Conservation (phyloP, 2,797 vertebrate species). For the Acanthornis magna region DNA sequence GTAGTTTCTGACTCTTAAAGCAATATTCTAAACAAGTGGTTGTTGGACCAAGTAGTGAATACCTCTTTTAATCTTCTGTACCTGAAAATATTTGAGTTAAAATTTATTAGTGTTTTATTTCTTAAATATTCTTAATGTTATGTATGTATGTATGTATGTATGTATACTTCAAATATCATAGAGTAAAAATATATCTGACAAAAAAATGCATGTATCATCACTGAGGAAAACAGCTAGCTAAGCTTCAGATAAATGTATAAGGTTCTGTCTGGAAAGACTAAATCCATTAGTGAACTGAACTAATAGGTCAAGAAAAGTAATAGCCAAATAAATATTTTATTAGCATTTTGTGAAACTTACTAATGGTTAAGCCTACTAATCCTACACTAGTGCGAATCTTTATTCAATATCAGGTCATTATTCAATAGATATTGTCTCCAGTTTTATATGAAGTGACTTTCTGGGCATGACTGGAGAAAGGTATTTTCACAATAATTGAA, state of each 20-base stretch:
- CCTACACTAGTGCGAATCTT: conserved; percentile 58
- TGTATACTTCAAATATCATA: not conserved
- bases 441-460: conserved; percentile 11
- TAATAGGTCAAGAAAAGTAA: conserved; percentile 93
- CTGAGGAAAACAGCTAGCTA: not conserved
- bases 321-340: conserved; percentile 96
- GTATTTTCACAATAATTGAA: conserved; percentile 3
- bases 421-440: conserved; percentile 7
- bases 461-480: not conserved
- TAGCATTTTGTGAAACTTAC: conserved; percentile 86
- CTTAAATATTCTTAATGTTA: not conserved
- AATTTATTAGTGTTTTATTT: not conserved
- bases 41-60: not conserved
- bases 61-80: not conserved
- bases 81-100: not conserved
- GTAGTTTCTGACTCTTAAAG: not conserved
- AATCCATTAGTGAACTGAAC: conserved; percentile 90
- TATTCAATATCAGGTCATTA: conserved; percentile 26
- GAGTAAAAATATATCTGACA: not conserved
- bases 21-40: not conserved
- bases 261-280: conserved; percentile 82
- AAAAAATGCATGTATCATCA: not conserved
- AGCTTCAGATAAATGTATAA: conserved; percentile 80
- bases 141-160: not conserved
- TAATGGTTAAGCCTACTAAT: conserved; percentile 82